Conservation (phyloP, 2,888 invertebrate genomes). For the Lumbricus terrestris region DNA sequence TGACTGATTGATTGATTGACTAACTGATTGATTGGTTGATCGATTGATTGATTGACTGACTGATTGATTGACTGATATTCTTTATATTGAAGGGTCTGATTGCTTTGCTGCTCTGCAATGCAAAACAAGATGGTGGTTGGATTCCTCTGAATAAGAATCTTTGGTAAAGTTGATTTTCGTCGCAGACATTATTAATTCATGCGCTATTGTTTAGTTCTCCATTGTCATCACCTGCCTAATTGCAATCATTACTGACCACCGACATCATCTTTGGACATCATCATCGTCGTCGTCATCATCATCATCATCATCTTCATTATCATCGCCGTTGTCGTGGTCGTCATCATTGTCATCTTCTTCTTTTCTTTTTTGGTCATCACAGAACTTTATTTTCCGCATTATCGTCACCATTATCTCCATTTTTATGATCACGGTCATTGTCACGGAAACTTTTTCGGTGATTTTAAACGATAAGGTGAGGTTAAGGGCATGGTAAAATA, state of each 20-base stretch:
- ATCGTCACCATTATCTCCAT: background rate
- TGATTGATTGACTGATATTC: background rate
- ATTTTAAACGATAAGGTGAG: too few species aligned
- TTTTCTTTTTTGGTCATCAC: background rate
- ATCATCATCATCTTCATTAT: too few species aligned
- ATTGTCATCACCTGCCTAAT: background rate
- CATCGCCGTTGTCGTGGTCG: too few species aligned
- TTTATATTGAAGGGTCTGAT: constrained; percentile 61
- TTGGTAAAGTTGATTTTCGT: constrained; percentile 64
- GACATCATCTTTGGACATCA: constrained; percentile 60
- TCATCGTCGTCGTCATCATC: background rate
- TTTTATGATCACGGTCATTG: background rate
- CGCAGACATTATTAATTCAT: constrained; percentile 21
- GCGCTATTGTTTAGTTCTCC: background rate
- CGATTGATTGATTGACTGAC: too few species aligned
- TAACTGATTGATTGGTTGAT: too few species aligned
- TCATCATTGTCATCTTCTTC: too few species aligned
- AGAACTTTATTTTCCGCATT: background rate
- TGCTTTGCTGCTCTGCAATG: constrained; percentile 71
- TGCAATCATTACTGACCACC: background rate
- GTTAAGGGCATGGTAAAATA: too few species aligned
- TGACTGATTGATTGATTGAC: too few species aligned
- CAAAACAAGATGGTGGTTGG: constrained; percentile 73
- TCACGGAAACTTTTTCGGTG: background rate
- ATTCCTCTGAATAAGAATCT: constrained; percentile 90